These are phyloP conservation scores for Torymus auratus DNA, from an alignment of 2,888 invertebrate genomes.

Conservation along the genomic window DNA sequence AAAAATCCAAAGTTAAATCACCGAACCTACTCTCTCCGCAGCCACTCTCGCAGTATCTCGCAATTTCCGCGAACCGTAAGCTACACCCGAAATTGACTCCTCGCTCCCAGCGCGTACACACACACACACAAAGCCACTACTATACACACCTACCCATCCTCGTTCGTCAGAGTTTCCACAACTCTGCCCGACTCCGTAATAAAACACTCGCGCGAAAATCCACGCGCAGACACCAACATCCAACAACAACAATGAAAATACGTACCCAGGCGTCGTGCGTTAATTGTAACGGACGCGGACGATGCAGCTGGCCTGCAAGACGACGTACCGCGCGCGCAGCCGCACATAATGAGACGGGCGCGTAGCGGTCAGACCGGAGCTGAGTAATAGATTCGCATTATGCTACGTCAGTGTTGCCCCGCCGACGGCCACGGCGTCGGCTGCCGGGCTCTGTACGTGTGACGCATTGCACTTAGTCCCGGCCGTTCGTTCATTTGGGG, in stretches of 20 bases:
- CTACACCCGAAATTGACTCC: too few species aligned
- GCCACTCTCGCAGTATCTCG: too few species aligned
- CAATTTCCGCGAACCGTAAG: too few species aligned
- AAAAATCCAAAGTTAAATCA: too few species aligned
- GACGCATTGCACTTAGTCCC: conserved; percentile 67
- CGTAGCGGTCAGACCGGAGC: conserved; percentile 47
- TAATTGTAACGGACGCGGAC: conserved; percentile 54
- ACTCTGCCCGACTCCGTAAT: too few species aligned
- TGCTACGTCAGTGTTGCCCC: conserved; percentile 58
- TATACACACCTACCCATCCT: too few species aligned
- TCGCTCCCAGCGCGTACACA: too few species aligned
- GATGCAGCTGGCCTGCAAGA: not conserved
- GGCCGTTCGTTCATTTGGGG: conserved; percentile 46
- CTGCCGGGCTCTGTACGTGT: conserved; percentile 58
- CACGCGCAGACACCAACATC: not conserved
- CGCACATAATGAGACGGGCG: conserved; percentile 66
- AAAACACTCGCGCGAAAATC: conserved; percentile 13
- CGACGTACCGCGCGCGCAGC: not conserved
- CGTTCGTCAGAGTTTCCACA: too few species aligned
- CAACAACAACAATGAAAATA: conserved; percentile 20
- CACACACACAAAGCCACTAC: too few species aligned
- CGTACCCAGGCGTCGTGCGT: not conserved
- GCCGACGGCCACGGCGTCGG: conserved; percentile 52
- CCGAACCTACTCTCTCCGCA: too few species aligned
- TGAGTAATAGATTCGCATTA: conserved; percentile 72